phyloP scores from a whole-genome alignment of 2,797 vertebrate genomes.

The Phaenicophaeus curvirostris region DNA sequence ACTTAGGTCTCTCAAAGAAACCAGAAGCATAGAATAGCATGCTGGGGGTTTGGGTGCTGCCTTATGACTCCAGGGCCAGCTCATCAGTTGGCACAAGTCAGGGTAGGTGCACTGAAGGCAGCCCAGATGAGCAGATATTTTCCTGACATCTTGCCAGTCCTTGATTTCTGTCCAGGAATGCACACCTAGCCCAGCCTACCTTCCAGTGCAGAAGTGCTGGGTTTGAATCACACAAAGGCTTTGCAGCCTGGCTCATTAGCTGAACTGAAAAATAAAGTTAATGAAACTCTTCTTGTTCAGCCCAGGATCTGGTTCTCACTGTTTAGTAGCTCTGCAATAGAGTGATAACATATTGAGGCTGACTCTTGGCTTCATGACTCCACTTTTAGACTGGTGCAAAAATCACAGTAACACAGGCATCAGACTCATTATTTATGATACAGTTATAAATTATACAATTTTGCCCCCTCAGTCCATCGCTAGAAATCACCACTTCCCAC shows the following conservation, averaged over 20 bases:
- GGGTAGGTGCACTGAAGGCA: conserved; percentile 15
- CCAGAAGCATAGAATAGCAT: background rate
- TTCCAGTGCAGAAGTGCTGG: conserved; percentile 4
- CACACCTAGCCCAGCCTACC: conserved; percentile 29
- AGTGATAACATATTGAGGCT: conserved; percentile 14
- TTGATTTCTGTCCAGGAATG: conserved; percentile 42
- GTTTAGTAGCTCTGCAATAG: background rate
- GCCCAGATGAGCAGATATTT: conserved; percentile 44
- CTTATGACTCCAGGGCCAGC: background rate
- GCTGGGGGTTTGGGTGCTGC: background rate
- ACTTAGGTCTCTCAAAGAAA: background rate
- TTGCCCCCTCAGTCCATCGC: conserved; percentile 51
- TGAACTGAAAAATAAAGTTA: conserved; percentile 10
- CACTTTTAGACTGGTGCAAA: conserved; percentile 30
- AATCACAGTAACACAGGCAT: conserved; percentile 28
- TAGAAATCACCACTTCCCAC: conserved; percentile 66
- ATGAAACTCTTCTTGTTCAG: background rate
- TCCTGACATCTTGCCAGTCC: conserved; percentile 23
- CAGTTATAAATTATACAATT: conserved; percentile 25
- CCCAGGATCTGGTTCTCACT: background rate
- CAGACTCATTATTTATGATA: conserved; percentile 54
- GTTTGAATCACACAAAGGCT: conserved; percentile 23
- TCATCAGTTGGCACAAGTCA: conserved; percentile 13
- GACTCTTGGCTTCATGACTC: background rate
- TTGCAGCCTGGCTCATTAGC: background rate